Percentiles rank a stretch among this genome's conserved stretches.
Evolutionary conservation across 2,888 invertebrate species (phyloP).

Genomic region (Ophion costatus): DNA sequence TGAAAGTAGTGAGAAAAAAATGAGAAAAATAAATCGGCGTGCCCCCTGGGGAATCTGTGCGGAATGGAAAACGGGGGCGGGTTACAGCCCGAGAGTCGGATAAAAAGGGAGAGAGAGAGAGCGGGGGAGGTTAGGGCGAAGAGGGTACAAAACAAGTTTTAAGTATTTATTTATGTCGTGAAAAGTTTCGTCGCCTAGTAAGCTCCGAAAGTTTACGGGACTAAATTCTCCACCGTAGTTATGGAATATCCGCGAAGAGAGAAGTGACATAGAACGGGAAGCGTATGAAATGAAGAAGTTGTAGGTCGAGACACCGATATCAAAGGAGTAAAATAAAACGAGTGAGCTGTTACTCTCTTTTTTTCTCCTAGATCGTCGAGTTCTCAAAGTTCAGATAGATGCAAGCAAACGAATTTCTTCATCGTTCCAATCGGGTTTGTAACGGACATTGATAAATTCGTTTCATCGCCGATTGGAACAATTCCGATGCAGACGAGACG

Average conservation of each 20-base stretch:
- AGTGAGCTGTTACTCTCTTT: background rate
- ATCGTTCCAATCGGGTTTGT: slow-evolving; percentile 23
- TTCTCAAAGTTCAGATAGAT: slow-evolving; percentile 24
- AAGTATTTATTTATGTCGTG: slow-evolving; percentile 66
- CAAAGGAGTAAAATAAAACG: slow-evolving; percentile 16
- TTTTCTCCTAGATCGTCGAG: background rate
- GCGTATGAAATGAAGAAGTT: slow-evolving; percentile 42
- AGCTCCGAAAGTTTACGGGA: slow-evolving; percentile 59
- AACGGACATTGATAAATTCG: slow-evolving; percentile 10
- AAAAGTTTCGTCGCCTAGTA: slow-evolving; percentile 62
- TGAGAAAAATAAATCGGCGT: slow-evolving; percentile 38
- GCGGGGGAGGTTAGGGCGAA: slow-evolving; percentile 37
- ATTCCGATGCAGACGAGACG: background rate
- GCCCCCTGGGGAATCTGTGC: slow-evolving; percentile 41
- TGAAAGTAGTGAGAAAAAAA: slow-evolving; percentile 51
- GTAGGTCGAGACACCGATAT: slow-evolving; percentile 50
- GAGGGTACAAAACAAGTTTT: slow-evolving; percentile 62
- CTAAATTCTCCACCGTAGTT: slow-evolving; percentile 61
- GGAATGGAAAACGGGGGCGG: slow-evolving; percentile 27
- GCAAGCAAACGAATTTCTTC: slow-evolving; percentile 42
- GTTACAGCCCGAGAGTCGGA: slow-evolving; percentile 15
- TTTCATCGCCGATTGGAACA: background rate
- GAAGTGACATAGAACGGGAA: slow-evolving; percentile 45
- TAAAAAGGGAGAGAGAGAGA: slow-evolving; percentile 28
- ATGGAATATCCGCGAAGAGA: slow-evolving; percentile 39